Percentiles rank a stretch among this genome's conserved stretches.
phyloP scores from a whole-genome alignment of 2,797 vertebrate species.

The Triplophysa bombifrons region DNA sequence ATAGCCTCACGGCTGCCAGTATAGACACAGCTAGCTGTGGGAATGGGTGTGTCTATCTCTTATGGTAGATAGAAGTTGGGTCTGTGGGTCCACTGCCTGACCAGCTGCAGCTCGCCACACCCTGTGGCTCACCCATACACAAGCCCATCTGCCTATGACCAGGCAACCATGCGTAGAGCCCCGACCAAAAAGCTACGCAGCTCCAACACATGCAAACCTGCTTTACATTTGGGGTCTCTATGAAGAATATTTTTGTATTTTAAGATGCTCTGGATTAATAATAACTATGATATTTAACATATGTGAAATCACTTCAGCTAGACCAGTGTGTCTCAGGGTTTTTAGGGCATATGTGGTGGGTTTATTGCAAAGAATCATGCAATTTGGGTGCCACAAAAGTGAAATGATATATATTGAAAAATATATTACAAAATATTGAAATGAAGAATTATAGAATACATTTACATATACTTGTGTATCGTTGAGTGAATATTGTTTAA shows the following conservation, averaged over 20 bases:
- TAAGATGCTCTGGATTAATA: slow-evolving; percentile 38
- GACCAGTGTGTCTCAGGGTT: slow-evolving; percentile 6
- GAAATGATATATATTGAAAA: too few species aligned
- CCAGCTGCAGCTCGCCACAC: slow-evolving; percentile 58
- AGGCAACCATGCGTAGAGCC: slow-evolving; percentile 31
- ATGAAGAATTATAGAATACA: not conserved
- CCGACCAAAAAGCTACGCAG: not conserved
- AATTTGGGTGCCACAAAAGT: too few species aligned
- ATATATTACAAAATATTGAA: too few species aligned
- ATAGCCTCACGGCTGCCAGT: slow-evolving; percentile 49
- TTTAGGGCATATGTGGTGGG: slow-evolving; percentile 6
- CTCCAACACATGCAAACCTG: slow-evolving; percentile 16
- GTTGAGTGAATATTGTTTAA: not conserved
- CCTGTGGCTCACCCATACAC: slow-evolving; percentile 53
- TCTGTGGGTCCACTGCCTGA: slow-evolving; percentile 40
- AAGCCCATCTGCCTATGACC: slow-evolving; percentile 42
- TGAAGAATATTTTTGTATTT: slow-evolving; percentile 53
- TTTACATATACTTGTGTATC: not conserved
- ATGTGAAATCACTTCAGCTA: slow-evolving; percentile 45
- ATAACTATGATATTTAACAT: slow-evolving; percentile 39
- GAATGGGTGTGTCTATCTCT: slow-evolving; percentile 53
- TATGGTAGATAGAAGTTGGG: slow-evolving; percentile 38
- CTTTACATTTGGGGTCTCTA: slow-evolving; percentile 38
- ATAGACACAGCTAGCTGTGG: slow-evolving; percentile 51
- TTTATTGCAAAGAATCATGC: not conserved